These are phyloP conservation scores for Sebastes reedi DNA, from an alignment of 2,797 vertebrate genomes.

Conservation along the genomic window DNA sequence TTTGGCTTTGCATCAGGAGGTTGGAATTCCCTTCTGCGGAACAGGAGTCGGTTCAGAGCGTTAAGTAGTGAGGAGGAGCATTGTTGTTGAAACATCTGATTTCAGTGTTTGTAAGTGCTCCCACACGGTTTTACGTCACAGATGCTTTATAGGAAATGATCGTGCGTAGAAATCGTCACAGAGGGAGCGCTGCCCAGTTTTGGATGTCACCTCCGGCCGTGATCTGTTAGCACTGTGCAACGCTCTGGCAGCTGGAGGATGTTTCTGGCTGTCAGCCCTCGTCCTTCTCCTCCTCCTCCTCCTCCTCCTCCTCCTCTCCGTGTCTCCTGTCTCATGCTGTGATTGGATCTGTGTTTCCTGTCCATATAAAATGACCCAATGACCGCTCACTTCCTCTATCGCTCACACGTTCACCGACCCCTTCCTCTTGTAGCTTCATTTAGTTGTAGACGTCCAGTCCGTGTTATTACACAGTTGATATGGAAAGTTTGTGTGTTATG, in stretches of 20 bases:
- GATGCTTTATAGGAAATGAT: slow-evolving; percentile 9
- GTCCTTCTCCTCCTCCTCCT: neutral
- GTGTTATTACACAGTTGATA: neutral
- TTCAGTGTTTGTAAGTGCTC: neutral
- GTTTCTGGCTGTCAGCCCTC: slow-evolving; percentile 38
- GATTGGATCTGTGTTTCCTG: slow-evolving; percentile 60
- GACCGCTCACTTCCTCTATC: slow-evolving; percentile 47
- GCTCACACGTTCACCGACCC: slow-evolving; percentile 18
- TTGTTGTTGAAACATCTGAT: slow-evolving; percentile 6
- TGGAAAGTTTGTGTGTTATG: neutral
- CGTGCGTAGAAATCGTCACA: neutral
- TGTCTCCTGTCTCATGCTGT: slow-evolving; percentile 27
- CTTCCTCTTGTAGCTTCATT: slow-evolving; percentile 16
- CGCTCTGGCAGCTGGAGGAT: slow-evolving; percentile 56
- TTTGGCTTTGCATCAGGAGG: slow-evolving; percentile 64
- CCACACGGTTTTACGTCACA: neutral
- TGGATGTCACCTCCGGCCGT: slow-evolving; percentile 31
- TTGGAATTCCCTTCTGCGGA: slow-evolving; percentile 50
- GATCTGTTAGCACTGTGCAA: slow-evolving; percentile 33
- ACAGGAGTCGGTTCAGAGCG: slow-evolving; percentile 27
- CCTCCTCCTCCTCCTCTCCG: neutral
- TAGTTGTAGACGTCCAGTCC: neutral
- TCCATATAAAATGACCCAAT: slow-evolving; percentile 52
- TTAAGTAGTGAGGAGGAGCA: slow-evolving; percentile 3
- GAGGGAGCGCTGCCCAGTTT: neutral